These are phyloP conservation scores for Caenorhabditis remanei DNA, from an alignment of 1,140 invertebrate genomes.

Conservation along the genomic window DNA sequence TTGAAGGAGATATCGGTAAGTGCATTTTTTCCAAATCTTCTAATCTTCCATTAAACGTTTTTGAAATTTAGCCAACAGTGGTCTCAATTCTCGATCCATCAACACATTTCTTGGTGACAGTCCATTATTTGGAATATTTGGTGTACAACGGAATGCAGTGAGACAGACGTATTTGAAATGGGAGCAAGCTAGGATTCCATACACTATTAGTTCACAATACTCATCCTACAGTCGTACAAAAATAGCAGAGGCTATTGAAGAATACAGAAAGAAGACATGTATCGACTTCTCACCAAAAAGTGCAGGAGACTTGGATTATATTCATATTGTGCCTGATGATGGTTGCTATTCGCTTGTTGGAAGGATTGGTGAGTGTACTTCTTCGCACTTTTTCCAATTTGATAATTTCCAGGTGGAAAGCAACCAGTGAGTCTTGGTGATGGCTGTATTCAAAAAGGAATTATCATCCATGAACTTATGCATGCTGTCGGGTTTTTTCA, in stretches of 20 bases:
- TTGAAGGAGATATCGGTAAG: constrained; percentile 76
- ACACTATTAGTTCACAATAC: constrained; percentile 64
- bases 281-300: constrained; percentile 71
- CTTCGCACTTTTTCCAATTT: not conserved
- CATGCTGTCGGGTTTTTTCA: constrained; percentile 83
- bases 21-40: not conserved
- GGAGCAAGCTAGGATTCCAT: constrained; percentile 70
- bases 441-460: constrained; percentile 78
- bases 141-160: constrained; percentile 74
- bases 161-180: constrained; percentile 73
- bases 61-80: constrained; percentile 72
- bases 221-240: constrained; percentile 67
- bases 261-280: constrained; percentile 69
- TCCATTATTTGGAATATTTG: constrained; percentile 61
- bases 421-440: constrained; percentile 74
- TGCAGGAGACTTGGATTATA: constrained; percentile 69
- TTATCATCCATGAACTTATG: constrained; percentile 82
- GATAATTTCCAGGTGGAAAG: constrained; percentile 73
- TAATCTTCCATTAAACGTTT: not conserved
- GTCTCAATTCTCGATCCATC: constrained; percentile 68
- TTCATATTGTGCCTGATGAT: constrained; percentile 72
- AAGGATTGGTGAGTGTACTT: constrained; percentile 61
- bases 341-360: constrained; percentile 72
- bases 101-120: constrained; percentile 69
- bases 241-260: constrained; percentile 71